Percentiles rank a stretch among this genome's conserved stretches.
Evolutionary conservation across 2,797 vertebrate genomes (phyloP).

Genomic region (Lepilemur ruficaudatus): DNA sequence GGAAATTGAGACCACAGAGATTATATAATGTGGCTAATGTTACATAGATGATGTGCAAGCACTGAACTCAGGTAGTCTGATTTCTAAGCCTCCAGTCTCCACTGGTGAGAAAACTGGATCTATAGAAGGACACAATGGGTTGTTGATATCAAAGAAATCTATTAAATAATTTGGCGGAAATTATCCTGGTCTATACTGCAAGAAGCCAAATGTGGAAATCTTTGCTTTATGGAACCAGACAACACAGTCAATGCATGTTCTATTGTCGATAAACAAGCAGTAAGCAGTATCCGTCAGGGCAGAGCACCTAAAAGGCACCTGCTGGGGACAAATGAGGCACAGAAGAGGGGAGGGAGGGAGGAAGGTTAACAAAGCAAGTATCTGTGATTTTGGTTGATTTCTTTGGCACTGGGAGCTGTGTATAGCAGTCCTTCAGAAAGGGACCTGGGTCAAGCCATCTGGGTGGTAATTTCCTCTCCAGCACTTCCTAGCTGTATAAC

Average conservation of each 20-base stretch:
- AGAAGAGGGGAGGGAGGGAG: accelerated
- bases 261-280: not conserved
- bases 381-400: not conserved
- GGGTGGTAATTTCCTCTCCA: accelerated
- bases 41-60: not conserved
- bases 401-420: not conserved
- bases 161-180: not conserved
- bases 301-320: not conserved
- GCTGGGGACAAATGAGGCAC: no score
- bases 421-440: not conserved
- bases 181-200: not conserved
- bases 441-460: no score
- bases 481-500: not conserved
- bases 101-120: not conserved
- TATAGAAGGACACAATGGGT: not conserved
- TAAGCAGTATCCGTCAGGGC: not conserved
- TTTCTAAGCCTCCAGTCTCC: not conserved
- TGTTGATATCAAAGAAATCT: not conserved
- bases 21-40: not conserved
- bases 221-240: not conserved
- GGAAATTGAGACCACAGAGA: not conserved
- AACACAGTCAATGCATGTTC: not conserved
- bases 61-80: not conserved
- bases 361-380: no score
- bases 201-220: not conserved